A percentile compares a stretch with the other conserved stretches of the same genome.
These are phyloP conservation scores for Phaenicophaeus curvirostris DNA, from an alignment of 2,797 vertebrate species.

Conservation along the genomic window DNA sequence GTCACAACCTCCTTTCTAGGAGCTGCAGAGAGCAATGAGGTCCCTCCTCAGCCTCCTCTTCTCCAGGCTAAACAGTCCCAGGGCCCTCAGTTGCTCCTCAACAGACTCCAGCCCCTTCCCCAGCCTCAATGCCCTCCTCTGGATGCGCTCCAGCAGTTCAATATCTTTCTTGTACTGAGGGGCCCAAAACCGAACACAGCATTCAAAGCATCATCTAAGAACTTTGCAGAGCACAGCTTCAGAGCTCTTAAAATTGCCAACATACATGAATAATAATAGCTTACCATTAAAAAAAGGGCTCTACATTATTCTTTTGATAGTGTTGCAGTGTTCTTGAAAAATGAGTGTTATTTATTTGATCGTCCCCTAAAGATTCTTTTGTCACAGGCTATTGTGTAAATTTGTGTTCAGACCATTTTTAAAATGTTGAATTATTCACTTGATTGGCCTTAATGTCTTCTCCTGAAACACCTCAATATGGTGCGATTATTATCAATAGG, in stretches of 20 bases:
- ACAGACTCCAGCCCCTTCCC: no score
- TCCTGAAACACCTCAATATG: constrained; percentile 55
- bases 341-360: constrained; percentile 71
- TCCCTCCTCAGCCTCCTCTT: no score
- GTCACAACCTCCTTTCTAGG: no score
- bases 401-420: constrained; percentile 67
- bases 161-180: no score
- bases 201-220: neutral
- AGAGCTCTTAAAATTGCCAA: neutral
- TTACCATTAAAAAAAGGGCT: neutral
- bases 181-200: no score
- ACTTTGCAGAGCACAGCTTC: neutral
- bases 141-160: no score
- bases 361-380: constrained; percentile 60
- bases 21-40: no score
- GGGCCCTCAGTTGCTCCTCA: no score
- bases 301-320: constrained; percentile 57
- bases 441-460: constrained; percentile 57
- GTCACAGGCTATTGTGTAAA: constrained; percentile 74
- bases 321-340: constrained; percentile 54
- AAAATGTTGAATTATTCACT: constrained; percentile 72
- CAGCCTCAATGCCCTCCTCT: no score
- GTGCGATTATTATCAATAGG: constrained; percentile 26
- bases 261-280: neutral
- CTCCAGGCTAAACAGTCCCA: no score